Percentiles rank a stretch among this genome's conserved stretches.
phyloP scores from a whole-genome alignment of 2,888 invertebrate species.

The Clistopyga incitator region DNA sequence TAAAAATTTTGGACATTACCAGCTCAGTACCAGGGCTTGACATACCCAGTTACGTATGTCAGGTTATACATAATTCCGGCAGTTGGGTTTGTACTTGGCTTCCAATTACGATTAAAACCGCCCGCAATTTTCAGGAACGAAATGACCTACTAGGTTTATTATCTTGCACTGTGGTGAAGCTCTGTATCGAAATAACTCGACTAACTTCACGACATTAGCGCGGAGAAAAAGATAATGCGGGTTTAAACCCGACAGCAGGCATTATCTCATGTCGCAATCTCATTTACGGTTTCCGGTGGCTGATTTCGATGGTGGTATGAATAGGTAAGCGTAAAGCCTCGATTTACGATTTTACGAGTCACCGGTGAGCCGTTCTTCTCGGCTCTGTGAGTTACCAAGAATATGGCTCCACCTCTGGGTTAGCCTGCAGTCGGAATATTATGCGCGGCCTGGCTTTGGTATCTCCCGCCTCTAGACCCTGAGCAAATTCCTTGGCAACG shows the following conservation, averaged over 20 bases:
- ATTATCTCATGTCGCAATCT: neutral
- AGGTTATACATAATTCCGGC: too few relatives aligned
- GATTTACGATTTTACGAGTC: slow-evolving; percentile 25
- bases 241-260: neutral
- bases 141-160: too few relatives aligned
- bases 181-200: neutral
- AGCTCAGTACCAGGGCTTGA: too few relatives aligned
- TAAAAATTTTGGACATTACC: too few relatives aligned
- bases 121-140: too few relatives aligned
- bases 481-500: slow-evolving; percentile 14
- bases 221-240: neutral
- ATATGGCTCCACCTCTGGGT: slow-evolving; percentile 7
- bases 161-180: too few relatives aligned
- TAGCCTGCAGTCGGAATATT: slow-evolving; percentile 15
- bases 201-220: neutral
- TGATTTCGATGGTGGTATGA: neutral
- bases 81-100: too few relatives aligned
- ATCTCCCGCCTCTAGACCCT: neutral
- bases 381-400: slow-evolving; percentile 39
- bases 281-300: neutral
- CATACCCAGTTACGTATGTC: too few relatives aligned
- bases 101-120: too few relatives aligned
- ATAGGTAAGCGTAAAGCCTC: slow-evolving; percentile 4
- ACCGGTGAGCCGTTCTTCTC: slow-evolving; percentile 19
- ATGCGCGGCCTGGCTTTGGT: neutral